Evolutionary conservation across 2,113 vertebrate genomes (phyloP), one percentile per base, ranked within the genome.

Genomic region (Camelus dromedarius): DNA sequence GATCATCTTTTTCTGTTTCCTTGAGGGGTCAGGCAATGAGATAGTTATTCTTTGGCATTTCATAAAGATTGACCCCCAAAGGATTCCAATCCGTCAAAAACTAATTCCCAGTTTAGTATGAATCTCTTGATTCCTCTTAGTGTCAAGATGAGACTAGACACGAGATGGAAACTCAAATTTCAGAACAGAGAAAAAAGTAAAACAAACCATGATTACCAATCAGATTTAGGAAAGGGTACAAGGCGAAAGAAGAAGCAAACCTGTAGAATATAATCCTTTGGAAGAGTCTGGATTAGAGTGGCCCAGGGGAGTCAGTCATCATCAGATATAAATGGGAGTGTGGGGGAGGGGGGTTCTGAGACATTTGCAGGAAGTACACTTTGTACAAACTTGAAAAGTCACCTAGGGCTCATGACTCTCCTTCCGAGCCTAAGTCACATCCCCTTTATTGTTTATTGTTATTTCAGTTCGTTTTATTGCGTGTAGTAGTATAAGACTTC

Each of bases 401-500:
- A 73, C 85, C 24, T 82, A 42, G 66, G 20, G 9, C 11, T 96
- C 54, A 81, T 82, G 92, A 96, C 77, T 92, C 87, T 87, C 64
- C 50, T 93, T 91, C 72, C 54, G 72, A 86, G 62, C 42, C 19
- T 88, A 96, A 93, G 77, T 96, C 76, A 69, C 35, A 56, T 50
- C 96, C 96, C 13, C 67, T 97, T 98, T 93, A 98, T 97, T 96
- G 93, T 64, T 91, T 66, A 89, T 86, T 48, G 2, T 26, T 73
- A 93, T 96, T 97, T 98, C 92, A 75, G 88, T 95, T 97, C 30
- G 8, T 62, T 94, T 98, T 98, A 98, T 96, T 93, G 76, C 90
- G 28, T 79, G 69, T 72, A 93, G 82, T 19, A 83, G 30, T 67
- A 50, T 35, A 96, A 75, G 87, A 60, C 20, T 90, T 96, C 92